phyloP scores from a whole-genome alignment of 2,888 invertebrate species.

The Drosophila setosimentum region DNA sequence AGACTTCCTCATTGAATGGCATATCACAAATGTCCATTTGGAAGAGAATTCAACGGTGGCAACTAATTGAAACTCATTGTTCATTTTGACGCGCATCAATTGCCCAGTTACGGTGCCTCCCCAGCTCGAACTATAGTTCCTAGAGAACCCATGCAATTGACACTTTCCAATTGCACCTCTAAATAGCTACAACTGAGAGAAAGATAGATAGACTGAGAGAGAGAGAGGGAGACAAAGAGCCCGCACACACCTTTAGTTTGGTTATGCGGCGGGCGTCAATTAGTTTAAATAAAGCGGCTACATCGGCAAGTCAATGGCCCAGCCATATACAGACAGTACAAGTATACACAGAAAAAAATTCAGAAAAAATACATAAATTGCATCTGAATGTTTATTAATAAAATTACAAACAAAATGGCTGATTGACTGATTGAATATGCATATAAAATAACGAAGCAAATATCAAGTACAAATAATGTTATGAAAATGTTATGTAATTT shows the following conservation, averaged over 20 bases:
- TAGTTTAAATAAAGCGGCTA: constrained; percentile 77
- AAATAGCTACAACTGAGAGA: constrained; percentile 4
- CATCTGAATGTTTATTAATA: neutral
- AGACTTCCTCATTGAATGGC: constrained; percentile 71
- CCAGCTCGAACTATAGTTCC: constrained; percentile 5
- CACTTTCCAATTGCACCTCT: constrained; percentile 80
- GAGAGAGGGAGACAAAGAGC: constrained; percentile 2
- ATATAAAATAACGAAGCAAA: neutral
- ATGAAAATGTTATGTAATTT: neutral
- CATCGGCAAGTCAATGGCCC: constrained; percentile 72
- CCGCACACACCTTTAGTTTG: constrained; percentile 69
- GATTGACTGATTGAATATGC: neutral
- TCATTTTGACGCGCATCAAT: constrained; percentile 81
- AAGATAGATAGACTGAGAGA: neutral
- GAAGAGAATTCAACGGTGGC: constrained; percentile 43
- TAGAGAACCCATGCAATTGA: constrained; percentile 62
- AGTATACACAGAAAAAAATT: neutral
- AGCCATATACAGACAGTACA: constrained; percentile 24
- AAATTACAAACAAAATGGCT: neutral
- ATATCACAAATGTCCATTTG: constrained; percentile 44
- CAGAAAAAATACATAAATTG: neutral
- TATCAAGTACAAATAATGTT: neutral
- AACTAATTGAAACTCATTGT: constrained; percentile 80
- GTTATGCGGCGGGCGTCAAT: constrained; percentile 70
- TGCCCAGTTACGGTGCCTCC: constrained; percentile 32